Percentiles rank a stretch among this genome's conserved stretches.
Conservation (phyloP, 2,888 invertebrate genomes). For the Auanema sp. region DNA sequence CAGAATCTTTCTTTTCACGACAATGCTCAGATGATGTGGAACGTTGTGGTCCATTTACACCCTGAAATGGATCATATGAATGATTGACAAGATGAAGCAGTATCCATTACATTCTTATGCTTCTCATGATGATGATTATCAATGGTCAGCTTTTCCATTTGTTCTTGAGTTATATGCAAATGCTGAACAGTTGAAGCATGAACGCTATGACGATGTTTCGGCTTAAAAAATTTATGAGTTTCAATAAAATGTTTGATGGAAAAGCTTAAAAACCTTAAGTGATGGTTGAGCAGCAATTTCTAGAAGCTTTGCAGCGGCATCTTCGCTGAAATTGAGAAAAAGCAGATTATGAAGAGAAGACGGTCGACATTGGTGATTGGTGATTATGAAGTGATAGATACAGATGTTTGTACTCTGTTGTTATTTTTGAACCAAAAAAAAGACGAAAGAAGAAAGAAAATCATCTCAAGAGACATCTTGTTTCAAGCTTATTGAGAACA, state of each 20-base stretch:
- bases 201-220: constrained; percentile 21
- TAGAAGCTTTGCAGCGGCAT: constrained; percentile 41
- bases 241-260: neutral
- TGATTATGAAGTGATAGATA: too few relatives aligned
- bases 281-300: constrained; percentile 39
- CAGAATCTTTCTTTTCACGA: constrained; percentile 30
- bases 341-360: too few relatives aligned
- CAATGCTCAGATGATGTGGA: constrained; percentile 40
- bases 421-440: neutral
- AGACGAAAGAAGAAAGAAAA: neutral
- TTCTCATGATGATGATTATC: constrained; percentile 3
- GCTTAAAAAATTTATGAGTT: neutral
- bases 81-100: neutral
- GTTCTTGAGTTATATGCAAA: constrained; percentile 19
- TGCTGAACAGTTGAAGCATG: constrained; percentile 16
- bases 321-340: constrained; percentile 33
- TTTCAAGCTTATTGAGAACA: neutral
- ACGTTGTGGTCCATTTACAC: constrained; percentile 32
- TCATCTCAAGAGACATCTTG: neutral
- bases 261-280: constrained; percentile 27
- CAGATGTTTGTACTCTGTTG: neutral
- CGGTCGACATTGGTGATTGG: too few relatives aligned
- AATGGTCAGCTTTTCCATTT: constrained; percentile 19
- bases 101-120: too few relatives aligned
- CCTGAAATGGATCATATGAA: constrained; percentile 16